Percentiles rank a stretch among this genome's conserved stretches.
These are phyloP conservation scores for Channallabes apus DNA, from an alignment of 2,797 vertebrate genomes.

Conservation along the genomic window DNA sequence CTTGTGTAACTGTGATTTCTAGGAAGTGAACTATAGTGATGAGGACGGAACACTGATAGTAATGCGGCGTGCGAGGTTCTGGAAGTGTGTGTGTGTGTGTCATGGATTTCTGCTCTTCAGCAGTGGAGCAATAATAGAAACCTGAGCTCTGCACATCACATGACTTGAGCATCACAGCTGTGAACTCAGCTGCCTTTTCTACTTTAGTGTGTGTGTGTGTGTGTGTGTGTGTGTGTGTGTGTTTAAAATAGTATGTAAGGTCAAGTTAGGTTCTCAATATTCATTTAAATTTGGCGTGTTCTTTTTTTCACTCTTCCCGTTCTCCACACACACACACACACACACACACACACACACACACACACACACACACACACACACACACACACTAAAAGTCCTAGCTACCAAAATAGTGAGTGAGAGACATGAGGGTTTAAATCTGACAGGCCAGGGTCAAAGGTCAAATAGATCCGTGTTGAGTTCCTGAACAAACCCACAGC, in stretches of 20 bases:
- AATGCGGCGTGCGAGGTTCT: neutral
- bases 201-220: conserved; percentile 35
- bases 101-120: conserved; percentile 46
- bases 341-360: too few relatives aligned
- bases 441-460: conserved; percentile 47
- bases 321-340: too few relatives aligned
- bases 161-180: conserved; percentile 54
- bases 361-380: too few relatives aligned
- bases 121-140: conserved; percentile 60
- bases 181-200: conserved; percentile 54
- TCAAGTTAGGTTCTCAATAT: neutral
- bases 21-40: neutral
- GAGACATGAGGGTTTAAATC: conserved; percentile 38
- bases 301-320: too few relatives aligned
- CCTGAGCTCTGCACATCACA: conserved; percentile 58
- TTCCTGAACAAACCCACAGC: conserved; percentile 28
- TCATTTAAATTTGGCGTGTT: neutral
- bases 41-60: neutral
- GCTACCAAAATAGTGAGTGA: conserved; percentile 22
- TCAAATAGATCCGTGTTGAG: conserved; percentile 44
- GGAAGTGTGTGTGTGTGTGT: conserved; percentile 9
- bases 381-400: neutral
- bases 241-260: neutral
- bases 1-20: neutral
- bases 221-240: conserved; percentile 38